These are phyloP conservation scores for Phocoena sinus DNA, from an alignment of 2,113 vertebrate genomes.

Conservation along the genomic window DNA sequence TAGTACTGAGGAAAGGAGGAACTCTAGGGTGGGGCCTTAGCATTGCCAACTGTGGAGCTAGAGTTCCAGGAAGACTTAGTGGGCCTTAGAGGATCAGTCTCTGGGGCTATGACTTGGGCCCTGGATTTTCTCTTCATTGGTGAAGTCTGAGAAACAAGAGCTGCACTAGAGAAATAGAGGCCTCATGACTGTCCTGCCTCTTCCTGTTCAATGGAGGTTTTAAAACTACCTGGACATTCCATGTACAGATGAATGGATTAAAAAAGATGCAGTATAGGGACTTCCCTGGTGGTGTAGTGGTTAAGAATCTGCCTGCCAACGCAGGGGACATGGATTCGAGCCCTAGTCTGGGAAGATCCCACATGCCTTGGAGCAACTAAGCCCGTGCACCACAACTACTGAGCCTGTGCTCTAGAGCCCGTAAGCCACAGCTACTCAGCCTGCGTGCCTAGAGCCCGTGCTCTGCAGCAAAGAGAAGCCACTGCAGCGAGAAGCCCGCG, in stretches of 20 bases:
- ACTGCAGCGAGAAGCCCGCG: fast-evolving
- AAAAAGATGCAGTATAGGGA: too few species aligned
- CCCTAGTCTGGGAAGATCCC: too few species aligned
- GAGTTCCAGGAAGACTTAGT: background rate
- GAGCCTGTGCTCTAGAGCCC: too few species aligned
- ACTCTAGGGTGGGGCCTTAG: background rate
- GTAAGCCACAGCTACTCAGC: too few species aligned
- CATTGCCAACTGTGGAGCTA: background rate
- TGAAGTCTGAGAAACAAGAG: background rate
- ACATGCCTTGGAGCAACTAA: too few species aligned
- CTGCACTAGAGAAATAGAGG: background rate
- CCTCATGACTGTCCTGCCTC: background rate
- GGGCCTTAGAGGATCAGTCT: background rate
- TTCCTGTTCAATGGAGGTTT: background rate
- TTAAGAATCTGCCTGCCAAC: too few species aligned
- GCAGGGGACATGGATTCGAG: too few species aligned
- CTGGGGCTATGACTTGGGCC: background rate
- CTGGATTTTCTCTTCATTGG: background rate
- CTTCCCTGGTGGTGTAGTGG: too few species aligned
- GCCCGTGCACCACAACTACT: too few species aligned
- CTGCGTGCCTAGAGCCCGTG: too few species aligned
- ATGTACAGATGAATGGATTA: too few species aligned
- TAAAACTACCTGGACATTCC: background rate
- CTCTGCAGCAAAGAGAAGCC: too few species aligned
- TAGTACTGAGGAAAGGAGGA: background rate